A percentile compares a stretch with the other conserved stretches of the same genome.
Conservation (phyloP, 2,888 invertebrate genomes). For the Eilema griseolum region DNA sequence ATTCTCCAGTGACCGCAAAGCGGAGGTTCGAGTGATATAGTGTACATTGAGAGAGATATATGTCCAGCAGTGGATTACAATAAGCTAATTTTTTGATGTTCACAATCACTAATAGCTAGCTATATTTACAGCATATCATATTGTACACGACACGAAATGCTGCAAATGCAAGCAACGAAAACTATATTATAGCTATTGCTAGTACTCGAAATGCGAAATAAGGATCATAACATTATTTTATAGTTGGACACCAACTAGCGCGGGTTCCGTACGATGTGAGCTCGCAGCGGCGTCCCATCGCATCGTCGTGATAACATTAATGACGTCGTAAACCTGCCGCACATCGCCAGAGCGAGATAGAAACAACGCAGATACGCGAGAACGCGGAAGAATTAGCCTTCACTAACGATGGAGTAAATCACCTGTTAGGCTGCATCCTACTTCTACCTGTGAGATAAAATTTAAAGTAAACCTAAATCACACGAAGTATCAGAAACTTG, state of each 20-base stretch:
- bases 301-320: constrained; percentile 76
- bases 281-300: constrained; percentile 60
- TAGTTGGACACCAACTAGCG: constrained; percentile 45
- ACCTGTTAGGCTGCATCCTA: constrained; percentile 70
- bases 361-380: constrained; percentile 69
- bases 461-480: constrained; percentile 72
- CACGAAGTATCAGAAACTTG: constrained; percentile 56
- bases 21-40: too few relatives aligned
- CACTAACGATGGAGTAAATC: constrained; percentile 82
- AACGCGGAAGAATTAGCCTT: constrained; percentile 84
- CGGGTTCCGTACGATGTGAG: constrained; percentile 58
- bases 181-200: background rate
- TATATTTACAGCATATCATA: too few relatives aligned
- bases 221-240: constrained; percentile 40
- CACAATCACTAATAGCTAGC: too few relatives aligned
- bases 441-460: constrained; percentile 71
- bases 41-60: too few relatives aligned
- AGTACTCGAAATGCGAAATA: constrained; percentile 26
- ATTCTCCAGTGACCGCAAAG: too few relatives aligned
- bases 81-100: too few relatives aligned
- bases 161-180: background rate
- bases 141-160: background rate
- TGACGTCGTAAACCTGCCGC: constrained; percentile 80
- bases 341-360: constrained; percentile 68
- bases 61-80: too few relatives aligned